phyloP scores from a whole-genome alignment of 2,113 vertebrate genomes.

The Callorhinus ursinus region DNA sequence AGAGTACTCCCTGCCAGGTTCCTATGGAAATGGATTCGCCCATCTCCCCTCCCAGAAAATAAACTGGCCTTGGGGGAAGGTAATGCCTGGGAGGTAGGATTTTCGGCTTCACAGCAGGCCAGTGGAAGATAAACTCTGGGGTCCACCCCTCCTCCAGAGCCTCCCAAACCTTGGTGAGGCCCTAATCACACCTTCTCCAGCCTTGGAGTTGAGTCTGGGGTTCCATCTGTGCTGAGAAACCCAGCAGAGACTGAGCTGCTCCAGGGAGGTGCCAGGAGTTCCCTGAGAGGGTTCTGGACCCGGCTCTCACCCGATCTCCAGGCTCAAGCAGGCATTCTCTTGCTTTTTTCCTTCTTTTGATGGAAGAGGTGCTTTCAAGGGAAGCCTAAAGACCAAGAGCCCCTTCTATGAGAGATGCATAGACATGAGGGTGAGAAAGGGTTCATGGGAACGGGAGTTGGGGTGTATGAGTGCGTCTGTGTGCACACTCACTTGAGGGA shows the following conservation, averaged over 20 bases:
- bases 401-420: background rate
- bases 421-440: accelerated
- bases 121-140: background rate
- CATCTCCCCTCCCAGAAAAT: background rate
- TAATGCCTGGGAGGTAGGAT: background rate
- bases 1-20: background rate
- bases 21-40: background rate
- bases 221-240: background rate
- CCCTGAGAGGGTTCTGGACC: background rate
- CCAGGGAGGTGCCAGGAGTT: background rate
- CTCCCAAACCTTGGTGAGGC: background rate
- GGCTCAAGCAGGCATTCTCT: background rate
- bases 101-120: background rate
- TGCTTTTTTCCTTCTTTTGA: background rate
- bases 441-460: background rate
- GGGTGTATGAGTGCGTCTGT: background rate
- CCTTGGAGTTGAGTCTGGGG: background rate
- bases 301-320: background rate
- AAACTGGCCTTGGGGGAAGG: background rate
- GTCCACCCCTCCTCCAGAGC: background rate
- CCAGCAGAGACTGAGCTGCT: background rate
- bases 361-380: background rate
- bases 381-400: background rate
- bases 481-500: background rate
- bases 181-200: background rate